Evolutionary conservation across 2,113 vertebrate species (phyloP).

Genomic region (Petrocephalus microphthalmus): DNA sequence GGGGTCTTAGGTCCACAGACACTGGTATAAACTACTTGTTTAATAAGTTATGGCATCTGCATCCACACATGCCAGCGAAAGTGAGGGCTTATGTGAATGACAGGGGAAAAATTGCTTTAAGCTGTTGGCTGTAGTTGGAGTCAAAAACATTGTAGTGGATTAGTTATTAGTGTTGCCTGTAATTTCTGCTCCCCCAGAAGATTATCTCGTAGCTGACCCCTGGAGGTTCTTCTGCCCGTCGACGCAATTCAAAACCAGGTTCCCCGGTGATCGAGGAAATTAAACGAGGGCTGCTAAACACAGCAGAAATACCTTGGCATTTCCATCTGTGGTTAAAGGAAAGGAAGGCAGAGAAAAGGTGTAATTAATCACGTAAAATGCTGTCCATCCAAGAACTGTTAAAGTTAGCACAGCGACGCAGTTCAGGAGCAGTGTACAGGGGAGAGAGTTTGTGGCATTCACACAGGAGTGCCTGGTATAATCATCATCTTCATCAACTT

Average conservation of each 20-base stretch:
- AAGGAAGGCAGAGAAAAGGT: background rate
- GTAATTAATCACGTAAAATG: background rate
- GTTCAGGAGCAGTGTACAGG: background rate
- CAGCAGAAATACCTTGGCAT: background rate
- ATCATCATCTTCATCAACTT: background rate
- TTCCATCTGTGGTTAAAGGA: background rate
- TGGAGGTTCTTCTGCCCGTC: conserved; percentile 20
- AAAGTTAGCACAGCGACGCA: background rate
- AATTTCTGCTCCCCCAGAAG: conserved; percentile 40
- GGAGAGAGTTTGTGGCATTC: background rate
- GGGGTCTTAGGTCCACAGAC: background rate
- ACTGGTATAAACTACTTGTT: background rate
- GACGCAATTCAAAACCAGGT: conserved; percentile 23
- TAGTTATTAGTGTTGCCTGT: conserved; percentile 38
- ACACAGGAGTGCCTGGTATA: background rate
- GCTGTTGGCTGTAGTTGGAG: conserved; percentile 22
- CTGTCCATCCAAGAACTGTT: background rate
- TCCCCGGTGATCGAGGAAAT: conserved; percentile 29
- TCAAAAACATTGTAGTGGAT: conserved; percentile 35
- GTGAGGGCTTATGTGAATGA: conserved; percentile 2
- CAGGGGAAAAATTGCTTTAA: conserved; percentile 26
- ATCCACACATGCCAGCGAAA: background rate
- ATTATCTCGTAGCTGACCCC: background rate
- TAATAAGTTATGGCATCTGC: background rate
- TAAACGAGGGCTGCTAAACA: background rate